Evolutionary conservation across 2,797 vertebrate genomes (phyloP), one percentile per base, ranked within the genome.

Genomic region (Acropternis orthonyx): DNA sequence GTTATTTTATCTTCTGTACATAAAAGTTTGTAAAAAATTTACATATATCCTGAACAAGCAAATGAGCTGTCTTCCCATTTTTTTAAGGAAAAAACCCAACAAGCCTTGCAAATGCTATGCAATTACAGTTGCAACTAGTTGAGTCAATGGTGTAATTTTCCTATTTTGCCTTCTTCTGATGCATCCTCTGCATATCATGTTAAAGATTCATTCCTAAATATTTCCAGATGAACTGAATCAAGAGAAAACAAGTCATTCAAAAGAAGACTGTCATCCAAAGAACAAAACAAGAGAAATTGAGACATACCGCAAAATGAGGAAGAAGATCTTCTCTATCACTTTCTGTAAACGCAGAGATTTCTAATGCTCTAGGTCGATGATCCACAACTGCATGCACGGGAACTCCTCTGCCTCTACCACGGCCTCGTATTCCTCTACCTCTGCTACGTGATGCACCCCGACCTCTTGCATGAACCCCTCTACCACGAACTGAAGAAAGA

Each of bases 291-390:
- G 20, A 12, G 37, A 54, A 85, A 39, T 4, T 78, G 62, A 36
- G 88, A 98, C 98, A 98, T 98, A 99, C 99, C 98, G 99, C 99
- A 98, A 99, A 99, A 95, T 99, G 99, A 89, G 99, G 99, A 91
- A 99, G 98, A 91, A 99, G 96, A 90, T 99, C 98, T 55, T 99
- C 99, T 59, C 98, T 97, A 85, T 99, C 99, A 1, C 97, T 97
- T 58, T 99, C 99, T 1, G 96, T 97, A 94, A 99, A 99, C 3
- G 99, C 98, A 54, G 98, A 98, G 95, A 99, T 99, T 92, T 99
- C 98, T 96, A 99, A 92, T 4, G 99, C 99, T 62, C 99, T 97
- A 44, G 99, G 99, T 19, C 99, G 98, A 88, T 99, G 99, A 97
- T 99, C 99, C 88, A 99, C 99, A 14, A 99, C 98, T 2, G 99